A percentile compares a stretch with the other conserved stretches of the same genome.
Evolutionary conservation across 2,888 invertebrate species (phyloP).

Genomic region (Ormyrus pomaceus): DNA sequence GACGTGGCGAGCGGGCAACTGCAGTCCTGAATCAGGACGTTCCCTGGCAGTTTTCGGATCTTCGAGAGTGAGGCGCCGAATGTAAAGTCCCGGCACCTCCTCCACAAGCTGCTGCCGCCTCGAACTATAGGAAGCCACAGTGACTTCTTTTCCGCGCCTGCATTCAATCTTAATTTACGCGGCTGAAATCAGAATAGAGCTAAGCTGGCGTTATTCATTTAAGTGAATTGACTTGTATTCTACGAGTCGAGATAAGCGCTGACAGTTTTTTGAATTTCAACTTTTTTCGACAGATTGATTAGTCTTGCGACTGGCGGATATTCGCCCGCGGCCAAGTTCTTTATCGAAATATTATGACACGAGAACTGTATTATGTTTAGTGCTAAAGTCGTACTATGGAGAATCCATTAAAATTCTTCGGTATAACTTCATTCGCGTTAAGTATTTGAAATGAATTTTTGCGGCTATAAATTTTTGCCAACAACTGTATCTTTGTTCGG

Average conservation of each 20-base stretch:
- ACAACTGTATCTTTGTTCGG: too few species aligned
- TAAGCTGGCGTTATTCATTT: too few species aligned
- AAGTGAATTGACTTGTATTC: too few species aligned
- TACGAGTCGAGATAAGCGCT: too few species aligned
- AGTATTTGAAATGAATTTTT: too few species aligned
- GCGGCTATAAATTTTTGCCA: too few species aligned
- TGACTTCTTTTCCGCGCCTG: conserved; percentile 51
- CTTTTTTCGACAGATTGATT: conserved; percentile 18
- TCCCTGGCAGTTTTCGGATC: conserved; percentile 70
- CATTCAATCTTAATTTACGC: neutral
- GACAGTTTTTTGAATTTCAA: neutral
- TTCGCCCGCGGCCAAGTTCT: neutral
- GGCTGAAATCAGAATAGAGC: neutral
- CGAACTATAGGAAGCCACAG: conserved; percentile 70
- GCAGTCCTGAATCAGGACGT: conserved; percentile 67
- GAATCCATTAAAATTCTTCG: too few species aligned
- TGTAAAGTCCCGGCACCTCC: conserved; percentile 73
- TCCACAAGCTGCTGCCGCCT: conserved; percentile 69
- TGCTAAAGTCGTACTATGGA: too few species aligned
- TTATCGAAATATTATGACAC: neutral
- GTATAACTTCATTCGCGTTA: too few species aligned
- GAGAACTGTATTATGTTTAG: too few species aligned
- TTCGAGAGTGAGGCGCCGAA: conserved; percentile 72
- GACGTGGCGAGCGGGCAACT: conserved; percentile 69
- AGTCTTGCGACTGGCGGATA: neutral